Evolutionary conservation across 2,113 vertebrate species (phyloP).

Genomic region (Pachypanchax playfairii): DNA sequence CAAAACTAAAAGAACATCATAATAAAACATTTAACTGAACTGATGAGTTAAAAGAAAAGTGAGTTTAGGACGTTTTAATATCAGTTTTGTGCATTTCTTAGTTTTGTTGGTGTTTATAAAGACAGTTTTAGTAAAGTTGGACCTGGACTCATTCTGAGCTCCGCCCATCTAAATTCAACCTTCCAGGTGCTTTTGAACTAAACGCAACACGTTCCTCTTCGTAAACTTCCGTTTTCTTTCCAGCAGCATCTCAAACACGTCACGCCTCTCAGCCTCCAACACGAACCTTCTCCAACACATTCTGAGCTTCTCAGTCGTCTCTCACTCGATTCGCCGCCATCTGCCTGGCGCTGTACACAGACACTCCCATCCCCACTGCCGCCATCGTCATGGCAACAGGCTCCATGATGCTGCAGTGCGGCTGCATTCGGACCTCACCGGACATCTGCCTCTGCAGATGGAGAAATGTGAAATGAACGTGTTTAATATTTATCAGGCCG

Average conservation of each 20-base stretch:
- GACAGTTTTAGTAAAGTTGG: too few relatives aligned
- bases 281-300: conserved; percentile 31
- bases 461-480: too few relatives aligned
- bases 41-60: too few relatives aligned
- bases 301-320: not conserved
- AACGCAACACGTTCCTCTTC: conserved; percentile 19
- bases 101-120: too few relatives aligned
- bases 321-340: conserved; percentile 34
- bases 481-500: too few relatives aligned
- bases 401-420: conserved; percentile 52
- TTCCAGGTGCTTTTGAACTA: conserved; percentile 1
- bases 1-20: too few relatives aligned
- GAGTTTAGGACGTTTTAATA: too few relatives aligned
- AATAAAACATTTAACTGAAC: too few relatives aligned
- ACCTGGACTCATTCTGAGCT: too few relatives aligned
- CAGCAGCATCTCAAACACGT: not conserved
- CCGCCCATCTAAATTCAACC: too few relatives aligned
- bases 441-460: conserved; percentile 74
- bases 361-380: conserved; percentile 60
- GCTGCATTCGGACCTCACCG: conserved; percentile 70
- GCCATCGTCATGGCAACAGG: conserved; percentile 75
- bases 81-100: too few relatives aligned
- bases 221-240: conserved; percentile 32
- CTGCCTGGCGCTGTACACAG: conserved; percentile 70
- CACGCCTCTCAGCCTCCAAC: not conserved